phyloP scores from a whole-genome alignment of 1,140 invertebrate species.

The Hycleus phaleratus region DNA sequence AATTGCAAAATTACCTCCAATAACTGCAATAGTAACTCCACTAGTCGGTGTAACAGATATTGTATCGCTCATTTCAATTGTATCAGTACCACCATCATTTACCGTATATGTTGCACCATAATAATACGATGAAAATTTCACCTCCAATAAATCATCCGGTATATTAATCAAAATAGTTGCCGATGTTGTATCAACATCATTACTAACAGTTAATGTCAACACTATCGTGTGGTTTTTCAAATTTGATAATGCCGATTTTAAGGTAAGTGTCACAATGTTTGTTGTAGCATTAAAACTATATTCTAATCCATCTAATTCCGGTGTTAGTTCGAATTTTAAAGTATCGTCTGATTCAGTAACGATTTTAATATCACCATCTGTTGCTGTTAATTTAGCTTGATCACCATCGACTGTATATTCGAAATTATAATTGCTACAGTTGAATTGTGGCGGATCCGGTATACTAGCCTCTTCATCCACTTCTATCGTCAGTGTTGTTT shows the following conservation, averaged over 20 bases:
- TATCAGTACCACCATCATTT: background rate
- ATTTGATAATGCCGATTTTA: background rate
- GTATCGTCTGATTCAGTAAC: background rate
- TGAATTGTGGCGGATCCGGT: constrained; percentile 17
- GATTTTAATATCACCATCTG: background rate
- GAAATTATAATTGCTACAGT: constrained; percentile 8
- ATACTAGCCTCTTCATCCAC: constrained; percentile 10
- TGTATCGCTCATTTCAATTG: background rate
- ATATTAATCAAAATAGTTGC: constrained; percentile 6
- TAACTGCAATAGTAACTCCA: background rate
- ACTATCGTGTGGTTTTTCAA: constrained; percentile 2
- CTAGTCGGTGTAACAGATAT: background rate
- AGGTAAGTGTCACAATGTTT: background rate
- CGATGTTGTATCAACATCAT: background rate
- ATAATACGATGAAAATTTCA: constrained; percentile 2
- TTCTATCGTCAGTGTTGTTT: constrained; percentile 6
- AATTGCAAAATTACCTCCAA: background rate
- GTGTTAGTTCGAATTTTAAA: no score
- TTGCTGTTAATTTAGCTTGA: background rate
- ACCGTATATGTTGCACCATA: constrained; percentile 8
- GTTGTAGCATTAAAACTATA: background rate
- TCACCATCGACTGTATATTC: constrained; percentile 2
- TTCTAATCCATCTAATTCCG: no score
- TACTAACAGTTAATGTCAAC: background rate
- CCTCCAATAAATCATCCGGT: background rate